Evolutionary conservation across 2,113 vertebrate species (phyloP).

Genomic region (Xiphias gladius): DNA sequence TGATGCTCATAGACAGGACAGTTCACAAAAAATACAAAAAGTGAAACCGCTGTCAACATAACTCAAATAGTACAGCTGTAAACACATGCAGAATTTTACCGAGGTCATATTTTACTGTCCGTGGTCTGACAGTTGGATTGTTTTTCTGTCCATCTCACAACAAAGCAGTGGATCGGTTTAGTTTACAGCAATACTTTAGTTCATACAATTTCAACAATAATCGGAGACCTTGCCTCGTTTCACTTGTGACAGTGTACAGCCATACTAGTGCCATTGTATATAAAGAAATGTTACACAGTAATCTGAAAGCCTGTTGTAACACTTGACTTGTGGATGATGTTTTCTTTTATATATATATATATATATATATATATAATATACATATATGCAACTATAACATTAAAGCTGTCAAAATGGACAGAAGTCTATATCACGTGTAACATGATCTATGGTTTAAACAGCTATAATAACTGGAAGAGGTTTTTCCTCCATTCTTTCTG

Average conservation of each 20-base stretch:
- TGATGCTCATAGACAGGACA: not conserved
- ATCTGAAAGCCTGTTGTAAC: not conserved
- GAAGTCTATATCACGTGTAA: not conserved
- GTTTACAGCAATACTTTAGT: not conserved
- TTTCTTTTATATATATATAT: not conserved
- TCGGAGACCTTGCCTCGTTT: not conserved
- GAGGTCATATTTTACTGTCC: not conserved
- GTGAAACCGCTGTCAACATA: not conserved
- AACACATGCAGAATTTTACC: not conserved
- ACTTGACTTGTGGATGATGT: not conserved
- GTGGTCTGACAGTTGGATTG: not conserved
- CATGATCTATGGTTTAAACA: slow-evolving; percentile 7
- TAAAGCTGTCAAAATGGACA: not conserved
- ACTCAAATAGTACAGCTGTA: not conserved
- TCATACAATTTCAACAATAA: not conserved
- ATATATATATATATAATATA: no score
- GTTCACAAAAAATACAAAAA: not conserved
- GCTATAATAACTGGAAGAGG: not conserved
- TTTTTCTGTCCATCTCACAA: not conserved
- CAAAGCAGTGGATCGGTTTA: not conserved
- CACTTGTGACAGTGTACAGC: not conserved
- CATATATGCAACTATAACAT: not conserved
- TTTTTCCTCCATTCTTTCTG: slow-evolving; percentile 3
- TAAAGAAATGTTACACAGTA: not conserved
- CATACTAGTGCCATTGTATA: not conserved